Evolutionary conservation across 2,113 vertebrate genomes (phyloP).

Genomic region (Oreochromis spilurus): DNA sequence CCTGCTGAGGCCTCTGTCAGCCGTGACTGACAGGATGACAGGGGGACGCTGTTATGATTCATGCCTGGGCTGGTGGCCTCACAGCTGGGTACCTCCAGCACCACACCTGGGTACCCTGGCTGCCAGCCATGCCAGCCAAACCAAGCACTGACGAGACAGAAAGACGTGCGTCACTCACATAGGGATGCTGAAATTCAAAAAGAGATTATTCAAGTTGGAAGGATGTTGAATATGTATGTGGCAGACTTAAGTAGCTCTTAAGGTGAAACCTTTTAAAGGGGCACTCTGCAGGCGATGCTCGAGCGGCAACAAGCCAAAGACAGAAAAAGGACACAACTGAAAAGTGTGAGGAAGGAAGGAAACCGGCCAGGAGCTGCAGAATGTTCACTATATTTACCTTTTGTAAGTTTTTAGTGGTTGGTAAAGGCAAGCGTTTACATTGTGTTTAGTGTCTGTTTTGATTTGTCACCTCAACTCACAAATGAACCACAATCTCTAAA

Average conservation of each 20-base stretch:
- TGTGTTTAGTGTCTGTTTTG: not conserved
- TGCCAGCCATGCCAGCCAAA: slow-evolving; percentile 32
- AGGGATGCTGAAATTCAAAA: not conserved
- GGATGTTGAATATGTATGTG: slow-evolving; percentile 11
- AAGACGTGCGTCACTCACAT: slow-evolving; percentile 5
- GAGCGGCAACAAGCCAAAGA: not conserved
- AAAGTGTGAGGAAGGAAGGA: slow-evolving; percentile 17
- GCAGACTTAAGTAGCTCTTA: not conserved
- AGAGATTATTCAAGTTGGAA: slow-evolving; percentile 1
- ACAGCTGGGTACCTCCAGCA: slow-evolving; percentile 67
- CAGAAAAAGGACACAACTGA: not conserved
- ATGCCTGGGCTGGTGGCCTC: slow-evolving; percentile 62
- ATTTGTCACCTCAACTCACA: not conserved
- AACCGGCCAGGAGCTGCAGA: not conserved
- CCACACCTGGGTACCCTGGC: slow-evolving; percentile 68
- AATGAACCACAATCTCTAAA: not conserved
- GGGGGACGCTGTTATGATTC: slow-evolving; percentile 56
- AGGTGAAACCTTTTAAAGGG: not conserved
- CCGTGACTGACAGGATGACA: slow-evolving; percentile 72
- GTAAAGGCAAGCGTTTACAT: not conserved
- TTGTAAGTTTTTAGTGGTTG: not conserved
- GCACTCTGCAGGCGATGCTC: not conserved
- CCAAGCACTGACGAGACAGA: not conserved
- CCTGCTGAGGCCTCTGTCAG: slow-evolving; percentile 64
- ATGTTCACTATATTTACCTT: not conserved